A percentile compares a stretch with the other conserved stretches of the same genome.
These are phyloP conservation scores for Ophthalmolycus amberensis DNA, from an alignment of 2,113 vertebrate species.

Conservation along the genomic window DNA sequence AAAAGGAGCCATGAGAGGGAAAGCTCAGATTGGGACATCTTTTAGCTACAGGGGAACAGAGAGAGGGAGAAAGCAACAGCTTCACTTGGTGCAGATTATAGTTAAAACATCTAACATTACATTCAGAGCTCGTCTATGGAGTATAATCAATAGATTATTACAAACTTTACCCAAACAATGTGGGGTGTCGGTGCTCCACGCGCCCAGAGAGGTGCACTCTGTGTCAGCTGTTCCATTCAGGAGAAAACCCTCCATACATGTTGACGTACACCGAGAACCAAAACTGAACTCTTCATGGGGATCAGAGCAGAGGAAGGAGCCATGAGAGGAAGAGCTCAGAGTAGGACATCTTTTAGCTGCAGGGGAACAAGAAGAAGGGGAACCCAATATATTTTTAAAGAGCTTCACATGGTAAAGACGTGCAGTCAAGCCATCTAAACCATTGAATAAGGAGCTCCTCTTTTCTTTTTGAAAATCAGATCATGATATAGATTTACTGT, in stretches of 20 bases:
- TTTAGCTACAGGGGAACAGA: constrained; percentile 49
- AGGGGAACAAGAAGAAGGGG: neutral
- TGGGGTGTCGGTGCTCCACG: constrained; percentile 69
- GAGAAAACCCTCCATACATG: constrained; percentile 76
- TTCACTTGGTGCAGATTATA: neutral
- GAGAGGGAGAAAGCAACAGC: neutral
- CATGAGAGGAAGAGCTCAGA: constrained; percentile 63
- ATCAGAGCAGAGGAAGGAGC: constrained; percentile 69
- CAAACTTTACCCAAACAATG: constrained; percentile 27
- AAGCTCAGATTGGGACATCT: constrained; percentile 36
- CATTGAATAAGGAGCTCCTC: too few species aligned
- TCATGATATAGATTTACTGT: too few species aligned
- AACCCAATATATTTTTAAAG: too few species aligned
- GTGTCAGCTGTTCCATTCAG: constrained; percentile 61
- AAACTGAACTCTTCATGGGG: constrained; percentile 72
- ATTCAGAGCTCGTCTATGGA: neutral
- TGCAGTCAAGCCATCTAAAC: neutral
- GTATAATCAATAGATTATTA: neutral
- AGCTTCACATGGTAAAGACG: neutral
- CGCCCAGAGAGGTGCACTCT: constrained; percentile 66
- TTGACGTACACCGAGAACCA: constrained; percentile 73
- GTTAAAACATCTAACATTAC: neutral
- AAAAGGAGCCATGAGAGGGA: constrained; percentile 69
- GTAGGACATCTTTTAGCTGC: constrained; percentile 58
- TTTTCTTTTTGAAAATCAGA: too few species aligned